Evolutionary conservation across 2,888 invertebrate genomes (phyloP).

Genomic region (Hirtodrosophila duncani): DNA sequence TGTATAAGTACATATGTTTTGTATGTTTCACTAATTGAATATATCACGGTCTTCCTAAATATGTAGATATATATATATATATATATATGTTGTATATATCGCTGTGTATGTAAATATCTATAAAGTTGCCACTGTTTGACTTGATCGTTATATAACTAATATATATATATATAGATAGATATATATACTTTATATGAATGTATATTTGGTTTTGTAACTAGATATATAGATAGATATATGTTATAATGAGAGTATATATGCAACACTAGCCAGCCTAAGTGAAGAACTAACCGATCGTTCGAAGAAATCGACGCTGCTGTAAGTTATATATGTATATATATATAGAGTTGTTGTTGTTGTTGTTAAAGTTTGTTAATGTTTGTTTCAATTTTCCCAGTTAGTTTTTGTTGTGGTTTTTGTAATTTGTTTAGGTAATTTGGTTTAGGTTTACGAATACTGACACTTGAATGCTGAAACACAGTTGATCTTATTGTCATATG

Average conservation of each 20-base stretch:
- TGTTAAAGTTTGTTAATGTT: conserved; percentile 25
- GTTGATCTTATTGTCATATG: conserved; percentile 76
- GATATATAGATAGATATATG: conserved; percentile 14
- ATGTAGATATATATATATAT: conserved; percentile 62
- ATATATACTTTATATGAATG: conserved; percentile 27
- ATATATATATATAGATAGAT: too few relatives aligned
- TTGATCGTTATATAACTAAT: too few relatives aligned
- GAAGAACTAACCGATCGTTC: too few relatives aligned
- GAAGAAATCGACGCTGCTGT: too few relatives aligned
- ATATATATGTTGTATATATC: conserved; percentile 31
- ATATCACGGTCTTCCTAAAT: conserved; percentile 72
- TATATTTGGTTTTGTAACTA: conserved; percentile 25
- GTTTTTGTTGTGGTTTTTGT: conserved; percentile 14
- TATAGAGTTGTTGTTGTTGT: too few relatives aligned
- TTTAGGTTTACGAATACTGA: conserved; percentile 70
- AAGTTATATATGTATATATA: not conserved
- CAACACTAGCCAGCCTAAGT: too few relatives aligned
- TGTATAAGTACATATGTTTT: conserved; percentile 41
- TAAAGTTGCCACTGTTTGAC: conserved; percentile 54
- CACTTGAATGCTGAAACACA: conserved; percentile 74
- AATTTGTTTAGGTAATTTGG: conserved; percentile 62
- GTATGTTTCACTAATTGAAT: conserved; percentile 53
- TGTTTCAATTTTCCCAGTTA: conserved; percentile 25
- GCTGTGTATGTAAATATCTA: conserved; percentile 47
- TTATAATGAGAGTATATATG: too few relatives aligned